phyloP scores from a whole-genome alignment of 2,797 vertebrate genomes.

The Buphagus erythrorhynchus region DNA sequence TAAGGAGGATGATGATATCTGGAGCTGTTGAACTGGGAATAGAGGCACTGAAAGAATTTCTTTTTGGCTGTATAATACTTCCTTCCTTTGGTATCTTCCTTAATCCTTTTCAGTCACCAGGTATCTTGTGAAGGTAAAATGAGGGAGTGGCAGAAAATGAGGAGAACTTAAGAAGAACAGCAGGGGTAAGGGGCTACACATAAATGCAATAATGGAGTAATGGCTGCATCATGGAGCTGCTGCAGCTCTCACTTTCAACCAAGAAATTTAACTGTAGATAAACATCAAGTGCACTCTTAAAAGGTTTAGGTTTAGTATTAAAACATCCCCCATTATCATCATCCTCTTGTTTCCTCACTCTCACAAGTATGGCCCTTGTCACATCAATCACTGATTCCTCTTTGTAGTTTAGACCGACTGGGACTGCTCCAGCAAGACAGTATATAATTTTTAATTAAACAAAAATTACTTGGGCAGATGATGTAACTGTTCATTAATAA shows the following conservation, averaged over 20 bases:
- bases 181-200: not conserved
- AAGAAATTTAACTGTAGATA: not conserved
- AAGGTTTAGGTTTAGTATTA: not conserved
- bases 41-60: not conserved
- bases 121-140: not conserved
- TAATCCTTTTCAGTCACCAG: not conserved
- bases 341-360: not conserved
- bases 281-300: not conserved
- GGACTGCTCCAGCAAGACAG: not conserved
- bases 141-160: not conserved
- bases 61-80: not conserved
- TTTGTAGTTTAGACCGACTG: not conserved
- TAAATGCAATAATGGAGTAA: not conserved
- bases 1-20: slow-evolving; percentile 32
- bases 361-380: not conserved
- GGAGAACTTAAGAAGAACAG: not conserved
- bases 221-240: not conserved
- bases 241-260: not conserved
- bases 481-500: not conserved
- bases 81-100: not conserved
- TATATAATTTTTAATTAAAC: not conserved
- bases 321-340: not conserved
- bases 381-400: not conserved
- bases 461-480: not conserved
- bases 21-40: not conserved